These are phyloP conservation scores for Nephrotoma appendiculata DNA, from an alignment of 2,888 invertebrate genomes.

Conservation along the genomic window DNA sequence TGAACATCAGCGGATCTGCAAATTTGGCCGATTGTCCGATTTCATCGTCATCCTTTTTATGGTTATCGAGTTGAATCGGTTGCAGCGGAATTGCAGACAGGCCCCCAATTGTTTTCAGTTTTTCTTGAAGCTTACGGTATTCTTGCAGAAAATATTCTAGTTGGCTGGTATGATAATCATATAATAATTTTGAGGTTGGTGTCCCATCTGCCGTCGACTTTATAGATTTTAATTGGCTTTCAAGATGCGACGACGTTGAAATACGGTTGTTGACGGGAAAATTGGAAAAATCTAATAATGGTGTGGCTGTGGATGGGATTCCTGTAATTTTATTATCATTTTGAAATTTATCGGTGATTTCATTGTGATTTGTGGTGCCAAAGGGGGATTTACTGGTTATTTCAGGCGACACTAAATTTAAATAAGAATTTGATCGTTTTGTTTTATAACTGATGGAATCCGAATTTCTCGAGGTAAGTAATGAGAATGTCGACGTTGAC, in stretches of 20 bases:
- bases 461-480: neutral
- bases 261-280: constrained; percentile 32
- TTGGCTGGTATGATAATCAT: constrained; percentile 67
- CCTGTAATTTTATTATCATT: neutral
- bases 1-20: constrained; percentile 33
- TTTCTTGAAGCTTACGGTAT: constrained; percentile 60
- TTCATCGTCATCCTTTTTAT: neutral
- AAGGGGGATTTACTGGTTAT: neutral
- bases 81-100: constrained; percentile 39
- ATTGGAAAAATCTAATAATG: constrained; percentile 43
- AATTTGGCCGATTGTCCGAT: constrained; percentile 25
- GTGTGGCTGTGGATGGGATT: constrained; percentile 36
- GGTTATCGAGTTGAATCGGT: constrained; percentile 32
- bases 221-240: neutral
- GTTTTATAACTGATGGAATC: neutral
- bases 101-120: constrained; percentile 66
- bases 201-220: constrained; percentile 39
- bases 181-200: constrained; percentile 19
- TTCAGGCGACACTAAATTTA: neutral
- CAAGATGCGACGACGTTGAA: constrained; percentile 28
- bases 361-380: neutral
- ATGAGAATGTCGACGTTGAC: neutral
- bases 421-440: neutral
- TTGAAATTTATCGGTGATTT: neutral
- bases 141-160: constrained; percentile 66